Conservation (phyloP, 2,113 vertebrate genomes). For the Acrocephalus arundinaceus region DNA sequence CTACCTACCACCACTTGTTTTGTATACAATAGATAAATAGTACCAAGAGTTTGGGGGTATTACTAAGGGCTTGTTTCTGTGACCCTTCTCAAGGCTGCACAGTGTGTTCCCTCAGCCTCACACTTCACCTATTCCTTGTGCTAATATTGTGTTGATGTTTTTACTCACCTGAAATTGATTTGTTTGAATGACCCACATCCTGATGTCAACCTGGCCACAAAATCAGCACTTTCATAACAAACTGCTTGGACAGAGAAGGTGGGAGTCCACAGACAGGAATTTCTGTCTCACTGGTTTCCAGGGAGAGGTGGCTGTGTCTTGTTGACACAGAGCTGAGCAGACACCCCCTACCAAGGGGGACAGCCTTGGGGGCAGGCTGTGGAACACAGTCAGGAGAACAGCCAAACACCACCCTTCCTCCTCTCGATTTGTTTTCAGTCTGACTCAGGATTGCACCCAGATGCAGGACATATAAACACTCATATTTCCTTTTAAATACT, state of each 20-base stretch:
- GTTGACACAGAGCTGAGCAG: background rate
- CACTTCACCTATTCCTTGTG: background rate
- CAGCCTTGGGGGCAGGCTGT: background rate
- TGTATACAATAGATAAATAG: background rate
- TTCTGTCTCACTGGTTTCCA: background rate
- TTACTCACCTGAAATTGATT: background rate
- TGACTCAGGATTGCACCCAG: background rate
- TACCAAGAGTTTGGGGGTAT: background rate
- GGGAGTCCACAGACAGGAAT: background rate
- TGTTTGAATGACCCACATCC: conserved; percentile 9
- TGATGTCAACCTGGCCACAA: background rate
- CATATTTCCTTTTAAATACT: background rate
- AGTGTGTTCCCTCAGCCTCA: background rate
- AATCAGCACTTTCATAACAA: background rate
- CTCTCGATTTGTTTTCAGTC: background rate
- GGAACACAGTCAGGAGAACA: background rate
- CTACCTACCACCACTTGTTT: background rate
- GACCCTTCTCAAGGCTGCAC: background rate
- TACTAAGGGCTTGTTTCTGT: background rate
- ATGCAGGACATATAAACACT: background rate
- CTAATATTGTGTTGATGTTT: background rate
- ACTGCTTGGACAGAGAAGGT: background rate
- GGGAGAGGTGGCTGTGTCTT: background rate
- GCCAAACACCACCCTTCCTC: background rate
- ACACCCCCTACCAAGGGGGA: background rate